Percentiles rank a stretch among this genome's conserved stretches.
phyloP scores from a whole-genome alignment of 1,140 invertebrate genomes.

The Gryon sp. region DNA sequence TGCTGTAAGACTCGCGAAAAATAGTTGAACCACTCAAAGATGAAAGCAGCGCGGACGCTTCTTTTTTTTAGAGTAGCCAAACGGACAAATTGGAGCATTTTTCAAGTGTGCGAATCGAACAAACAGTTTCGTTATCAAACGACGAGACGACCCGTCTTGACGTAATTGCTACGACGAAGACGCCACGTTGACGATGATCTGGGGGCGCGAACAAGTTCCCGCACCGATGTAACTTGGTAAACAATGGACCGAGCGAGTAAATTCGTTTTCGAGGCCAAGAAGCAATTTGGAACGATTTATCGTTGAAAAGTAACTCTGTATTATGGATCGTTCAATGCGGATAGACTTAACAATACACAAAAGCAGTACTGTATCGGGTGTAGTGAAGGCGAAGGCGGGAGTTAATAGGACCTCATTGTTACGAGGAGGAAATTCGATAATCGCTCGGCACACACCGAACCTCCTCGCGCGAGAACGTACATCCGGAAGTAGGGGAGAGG shows the following conservation, averaged over 20 bases:
- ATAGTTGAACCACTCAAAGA: conserved; percentile 69
- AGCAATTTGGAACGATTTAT: conserved; percentile 77
- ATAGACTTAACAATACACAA: conserved; percentile 80
- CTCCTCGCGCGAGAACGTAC: conserved; percentile 63
- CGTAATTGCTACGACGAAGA: not conserved
- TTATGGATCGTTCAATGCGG: conserved; percentile 78
- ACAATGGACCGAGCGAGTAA: conserved; percentile 52
- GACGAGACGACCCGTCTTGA: not conserved
- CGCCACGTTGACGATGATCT: conserved; percentile 11
- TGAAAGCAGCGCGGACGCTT: conserved; percentile 61
- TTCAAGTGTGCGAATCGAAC: conserved; percentile 49
- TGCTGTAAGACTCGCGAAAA: conserved; percentile 65
- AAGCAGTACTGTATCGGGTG: conserved; percentile 76
- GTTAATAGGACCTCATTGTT: conserved; percentile 81
- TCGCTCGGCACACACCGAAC: conserved; percentile 78
- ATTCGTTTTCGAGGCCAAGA: conserved; percentile 64
- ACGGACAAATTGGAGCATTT: conserved; percentile 69
- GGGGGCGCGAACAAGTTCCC: conserved; percentile 9
- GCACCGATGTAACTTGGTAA: conserved; percentile 16
- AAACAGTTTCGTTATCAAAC: conserved; percentile 14
- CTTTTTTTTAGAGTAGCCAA: conserved; percentile 70
- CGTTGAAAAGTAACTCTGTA: conserved; percentile 74
- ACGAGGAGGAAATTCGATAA: conserved; percentile 80
- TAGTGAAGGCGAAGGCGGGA: conserved; percentile 74
- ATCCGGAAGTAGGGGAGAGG: conserved; percentile 59